Conservation (phyloP, 2,113 vertebrate species). For the Leptocoma aspasia region DNA sequence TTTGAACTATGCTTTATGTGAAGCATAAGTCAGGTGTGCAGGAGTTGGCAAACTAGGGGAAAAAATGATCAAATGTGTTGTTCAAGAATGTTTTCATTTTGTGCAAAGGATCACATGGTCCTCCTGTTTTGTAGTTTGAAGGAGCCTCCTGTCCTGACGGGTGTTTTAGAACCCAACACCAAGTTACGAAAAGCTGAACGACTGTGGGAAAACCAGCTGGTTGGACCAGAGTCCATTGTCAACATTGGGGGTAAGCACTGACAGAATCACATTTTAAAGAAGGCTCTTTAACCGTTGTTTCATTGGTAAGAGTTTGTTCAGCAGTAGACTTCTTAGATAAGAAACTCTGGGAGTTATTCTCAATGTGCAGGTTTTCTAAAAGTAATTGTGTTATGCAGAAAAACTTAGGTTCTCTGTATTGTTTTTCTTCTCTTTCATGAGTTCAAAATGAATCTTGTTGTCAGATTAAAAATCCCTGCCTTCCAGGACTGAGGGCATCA, state of each 20-base stretch:
- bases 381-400: not conserved
- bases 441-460: not conserved
- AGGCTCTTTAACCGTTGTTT: not conserved
- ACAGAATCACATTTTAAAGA: not conserved
- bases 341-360: not conserved
- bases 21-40: not conserved
- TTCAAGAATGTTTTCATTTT: not conserved
- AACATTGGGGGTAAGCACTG: conserved; percentile 85
- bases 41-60: not conserved
- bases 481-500: not conserved
- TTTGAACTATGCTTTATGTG: not conserved
- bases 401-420: not conserved
- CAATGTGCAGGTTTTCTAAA: not conserved
- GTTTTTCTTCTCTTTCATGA: not conserved
- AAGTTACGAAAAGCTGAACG: conserved; percentile 84
- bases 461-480: not conserved
- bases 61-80: not conserved
- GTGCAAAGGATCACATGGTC: not conserved
- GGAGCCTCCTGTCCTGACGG: conserved; percentile 86
- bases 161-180: conserved; percentile 84
- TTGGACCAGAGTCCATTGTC: conserved; percentile 89
- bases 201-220: conserved; percentile 86
- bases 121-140: conserved; percentile 78
- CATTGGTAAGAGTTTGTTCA: not conserved
- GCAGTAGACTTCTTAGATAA: not conserved